These are phyloP conservation scores for Mylabris phalerata DNA, from an alignment of 1,140 invertebrate species.

Conservation along the genomic window DNA sequence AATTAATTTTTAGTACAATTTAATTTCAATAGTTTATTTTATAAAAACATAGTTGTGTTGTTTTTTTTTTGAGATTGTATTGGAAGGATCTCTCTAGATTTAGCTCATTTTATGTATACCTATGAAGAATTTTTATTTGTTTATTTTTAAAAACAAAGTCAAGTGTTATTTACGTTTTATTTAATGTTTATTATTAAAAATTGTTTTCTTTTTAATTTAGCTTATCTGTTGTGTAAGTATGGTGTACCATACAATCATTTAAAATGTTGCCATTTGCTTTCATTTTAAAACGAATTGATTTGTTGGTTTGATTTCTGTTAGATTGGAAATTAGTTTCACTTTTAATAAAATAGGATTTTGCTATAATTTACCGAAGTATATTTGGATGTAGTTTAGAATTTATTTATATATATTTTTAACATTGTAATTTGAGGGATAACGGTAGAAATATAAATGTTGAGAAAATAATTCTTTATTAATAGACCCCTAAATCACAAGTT, in stretches of 20 bases:
- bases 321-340: no score
- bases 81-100: conserved; percentile 7
- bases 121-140: conserved; percentile 6
- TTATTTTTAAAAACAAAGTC: conserved; percentile 9
- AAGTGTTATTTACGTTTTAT: conserved; percentile 4
- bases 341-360: no score
- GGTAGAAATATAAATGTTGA: conserved; percentile 15
- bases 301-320: background rate
- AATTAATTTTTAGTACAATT: background rate
- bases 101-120: background rate
- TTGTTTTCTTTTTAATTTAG: conserved; percentile 33
- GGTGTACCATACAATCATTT: conserved; percentile 29
- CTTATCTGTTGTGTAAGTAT: conserved; percentile 34
- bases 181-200: conserved; percentile 2
- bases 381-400: conserved; percentile 2
- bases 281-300: background rate
- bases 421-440: conserved; percentile 4
- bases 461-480: background rate
- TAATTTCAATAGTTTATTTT: conserved; percentile 2
- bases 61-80: conserved; percentile 2
- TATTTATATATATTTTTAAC: conserved; percentile 12
- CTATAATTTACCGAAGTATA: no score
- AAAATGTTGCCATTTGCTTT: conserved; percentile 6
- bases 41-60: no score
- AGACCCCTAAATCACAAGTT: no score